Evolutionary conservation across 2,888 invertebrate species (phyloP).

Genomic region (Oxyscelio sp.): DNA sequence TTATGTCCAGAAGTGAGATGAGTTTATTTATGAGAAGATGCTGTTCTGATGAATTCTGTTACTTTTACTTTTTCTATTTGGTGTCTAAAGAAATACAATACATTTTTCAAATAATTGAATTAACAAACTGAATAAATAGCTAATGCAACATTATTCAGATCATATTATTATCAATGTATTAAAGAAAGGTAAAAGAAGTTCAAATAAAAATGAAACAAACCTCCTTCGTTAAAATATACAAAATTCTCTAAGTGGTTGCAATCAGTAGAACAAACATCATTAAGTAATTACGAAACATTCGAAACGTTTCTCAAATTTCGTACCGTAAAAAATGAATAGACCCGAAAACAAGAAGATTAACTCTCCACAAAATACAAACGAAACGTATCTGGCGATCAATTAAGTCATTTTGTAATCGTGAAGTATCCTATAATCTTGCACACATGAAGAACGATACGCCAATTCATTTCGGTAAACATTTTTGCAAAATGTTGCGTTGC

Average conservation of each 20-base stretch:
- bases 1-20: too few species aligned
- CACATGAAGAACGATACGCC: slow-evolving; percentile 42
- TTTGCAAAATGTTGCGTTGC: slow-evolving; percentile 57
- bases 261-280: slow-evolving; percentile 42
- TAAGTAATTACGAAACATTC: slow-evolving; percentile 36
- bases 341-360: slow-evolving; percentile 28
- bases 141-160: too few species aligned
- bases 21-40: slow-evolving; percentile 7
- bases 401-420: slow-evolving; percentile 46
- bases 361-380: slow-evolving; percentile 35
- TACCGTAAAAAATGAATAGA: slow-evolving; percentile 23
- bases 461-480: slow-evolving; percentile 63
- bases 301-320: slow-evolving; percentile 35
- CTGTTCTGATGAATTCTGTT: background rate
- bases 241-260: slow-evolving; percentile 20
- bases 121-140: too few species aligned
- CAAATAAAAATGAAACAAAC: background rate
- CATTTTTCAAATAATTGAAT: too few species aligned
- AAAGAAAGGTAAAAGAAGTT: background rate
- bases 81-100: too few species aligned
- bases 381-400: slow-evolving; percentile 31
- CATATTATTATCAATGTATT: too few species aligned
- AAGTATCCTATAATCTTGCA: slow-evolving; percentile 53
- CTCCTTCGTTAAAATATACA: slow-evolving; percentile 7
- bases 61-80: slow-evolving; percentile 10